Evolutionary conservation across 2,797 vertebrate genomes (phyloP), one percentile per base, ranked within the genome.

Genomic region (Falco berigora): DNA sequence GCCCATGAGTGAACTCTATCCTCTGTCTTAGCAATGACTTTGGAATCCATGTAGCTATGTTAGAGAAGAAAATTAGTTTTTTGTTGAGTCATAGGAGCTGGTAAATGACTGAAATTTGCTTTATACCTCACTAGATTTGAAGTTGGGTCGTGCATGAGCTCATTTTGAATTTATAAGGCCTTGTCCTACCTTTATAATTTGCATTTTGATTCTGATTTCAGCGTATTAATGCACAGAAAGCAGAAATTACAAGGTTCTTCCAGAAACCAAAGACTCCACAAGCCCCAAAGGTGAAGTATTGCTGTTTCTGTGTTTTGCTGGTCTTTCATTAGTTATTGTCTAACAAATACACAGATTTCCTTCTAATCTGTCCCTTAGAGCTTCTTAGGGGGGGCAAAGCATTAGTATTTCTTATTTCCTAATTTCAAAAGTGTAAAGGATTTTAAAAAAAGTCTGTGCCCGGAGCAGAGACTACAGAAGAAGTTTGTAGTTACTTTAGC

Each of bases 141-240:
- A 42, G 28, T 4, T 44, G 52, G 44, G 58, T 71, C 40, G 2
- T 59, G 77, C 62, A 1, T 32, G 47, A 69, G 58, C 59, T 95
- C 47, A 18, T 56, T 68, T 76, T 8, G 61, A 30, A 7, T 44
- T 18, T 18, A 5, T 22, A 23, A 4, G 23, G 59, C 32, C 21
- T 8, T 66, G 38, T 40, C n/a, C 62, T 30, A 0, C 3, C 49
- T 38, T 55, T 27, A 9, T 74, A 15, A 2, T 62, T 34, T 81
- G 38, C 53, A 1, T 87, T 89, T 94, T 55, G 17, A 3, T 53
- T 97, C 64, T 84, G 32, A 1, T 96, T 95, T 12, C 94, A 99
- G 99, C 98, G 99, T 46, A 97, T 99, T 56, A 99, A 99, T 97
- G 99, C 99, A 12, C 99, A 99, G 97, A 99, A 99, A 91, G 98